Evolutionary conservation across 2,797 vertebrate species (phyloP).

Genomic region (Rhynchonycteris naso): DNA sequence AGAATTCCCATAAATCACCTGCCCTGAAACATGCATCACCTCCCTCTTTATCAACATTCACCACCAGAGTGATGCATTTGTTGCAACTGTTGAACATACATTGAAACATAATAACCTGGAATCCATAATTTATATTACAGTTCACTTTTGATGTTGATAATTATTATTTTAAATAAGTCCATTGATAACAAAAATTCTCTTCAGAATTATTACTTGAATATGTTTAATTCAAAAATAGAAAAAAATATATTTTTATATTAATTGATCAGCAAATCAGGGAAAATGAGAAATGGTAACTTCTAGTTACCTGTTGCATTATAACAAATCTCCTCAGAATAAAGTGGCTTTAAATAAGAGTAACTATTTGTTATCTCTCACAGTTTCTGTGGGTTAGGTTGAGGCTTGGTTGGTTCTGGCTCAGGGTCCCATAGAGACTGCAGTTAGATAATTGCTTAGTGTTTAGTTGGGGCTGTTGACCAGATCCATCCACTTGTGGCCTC

Average conservation of each 20-base stretch:
- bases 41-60: background rate
- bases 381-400: background rate
- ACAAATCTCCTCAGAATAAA: background rate
- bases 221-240: background rate
- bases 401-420: background rate
- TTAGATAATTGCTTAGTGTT: background rate
- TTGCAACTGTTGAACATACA: background rate
- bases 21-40: too few species aligned
- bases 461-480: background rate
- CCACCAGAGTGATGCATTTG: background rate
- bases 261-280: background rate
- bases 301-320: background rate
- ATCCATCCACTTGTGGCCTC: background rate
- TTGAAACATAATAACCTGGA: background rate
- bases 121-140: background rate
- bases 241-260: background rate
- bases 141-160: background rate
- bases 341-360: background rate
- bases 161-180: background rate
- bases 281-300: background rate
- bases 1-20: background rate
- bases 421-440: background rate
- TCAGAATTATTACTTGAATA: background rate
- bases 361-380: background rate
- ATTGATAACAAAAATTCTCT: background rate